Base-by-base conservation (phyloP, 2,113 vertebrate genomes). In the Plectropomus leopardus region DNA sequence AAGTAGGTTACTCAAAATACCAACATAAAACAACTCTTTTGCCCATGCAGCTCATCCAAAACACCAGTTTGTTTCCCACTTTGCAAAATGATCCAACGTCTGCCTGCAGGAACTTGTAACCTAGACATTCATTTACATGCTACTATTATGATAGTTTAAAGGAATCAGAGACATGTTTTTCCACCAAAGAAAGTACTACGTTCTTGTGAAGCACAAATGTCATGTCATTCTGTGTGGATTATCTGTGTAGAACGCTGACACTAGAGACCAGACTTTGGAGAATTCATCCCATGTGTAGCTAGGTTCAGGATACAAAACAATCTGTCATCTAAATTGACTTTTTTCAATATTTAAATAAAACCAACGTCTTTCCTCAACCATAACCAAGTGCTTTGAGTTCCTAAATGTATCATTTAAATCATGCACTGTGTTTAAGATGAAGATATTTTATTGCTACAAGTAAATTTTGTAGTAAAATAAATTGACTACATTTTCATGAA, bases 51-150 rank as follows among this genome's bases (percentile, higher is more conserved):
- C 15, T 60, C 47, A 68, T 61, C 21, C 15, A 36, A 83, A 42
- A 55, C 34, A 15, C n/a, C 50, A 44, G 15, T 63, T 55, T 76
- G 30, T 69, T 70, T 64, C 26, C 11, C 42, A 30, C 24, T 57
- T 74, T 16, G 4, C 17, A 53, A 44, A 65, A 36, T 59, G 11
- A 16, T 23, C 26, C 24, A 64, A 13, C 45, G 26, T 8, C 47
- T 28, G 50, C 67, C 40, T 47, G 40, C 17, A 1, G 34, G 36
- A 32, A 16, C 66, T 26, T 34, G 16, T 5, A 24, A 15, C 17
- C 1, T 28, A 16, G n/a, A 42, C 42, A 63, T 28, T 8, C 2
- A 0, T 36, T 61, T 24, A 24, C 23, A 54, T 54, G 5, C 24
- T 32, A 21, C 44, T 14, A 40, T 34, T 30, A 26, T 5, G 26